phyloP scores from a whole-genome alignment of 2,797 vertebrate genomes.

The Menidia menidia region DNA sequence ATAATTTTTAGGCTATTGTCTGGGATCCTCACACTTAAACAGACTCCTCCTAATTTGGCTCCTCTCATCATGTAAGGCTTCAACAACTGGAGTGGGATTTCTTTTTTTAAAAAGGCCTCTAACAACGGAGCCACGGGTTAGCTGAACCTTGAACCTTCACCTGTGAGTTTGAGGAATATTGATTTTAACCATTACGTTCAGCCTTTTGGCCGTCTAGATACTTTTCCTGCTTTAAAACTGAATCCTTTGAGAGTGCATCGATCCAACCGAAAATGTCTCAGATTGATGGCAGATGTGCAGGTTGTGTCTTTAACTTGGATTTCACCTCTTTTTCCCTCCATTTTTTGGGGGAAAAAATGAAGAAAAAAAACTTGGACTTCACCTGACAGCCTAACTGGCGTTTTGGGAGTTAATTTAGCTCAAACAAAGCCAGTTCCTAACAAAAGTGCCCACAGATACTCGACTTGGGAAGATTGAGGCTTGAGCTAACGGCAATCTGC shows the following conservation, averaged over 20 bases:
- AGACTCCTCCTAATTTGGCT: no score
- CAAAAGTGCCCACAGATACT: background rate
- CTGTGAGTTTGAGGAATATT: background rate
- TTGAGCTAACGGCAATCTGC: no score
- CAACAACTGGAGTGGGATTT: background rate
- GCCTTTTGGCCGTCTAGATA: background rate
- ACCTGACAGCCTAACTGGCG: constrained; percentile 11
- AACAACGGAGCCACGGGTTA: background rate
- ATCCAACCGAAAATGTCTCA: background rate
- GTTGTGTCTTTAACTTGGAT: constrained; percentile 37
- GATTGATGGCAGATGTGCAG: constrained; percentile 27
- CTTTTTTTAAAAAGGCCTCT: background rate
- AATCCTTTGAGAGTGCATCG: background rate
- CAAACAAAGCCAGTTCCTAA: constrained; percentile 19
- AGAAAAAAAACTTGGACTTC: no score
- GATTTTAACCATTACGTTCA: background rate
- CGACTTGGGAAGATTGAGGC: no score
- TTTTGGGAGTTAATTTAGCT: constrained; percentile 30
- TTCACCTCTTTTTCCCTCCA: constrained; percentile 3
- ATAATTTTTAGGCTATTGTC: no score
- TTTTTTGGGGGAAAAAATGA: no score
- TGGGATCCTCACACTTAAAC: background rate
- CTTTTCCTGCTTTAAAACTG: background rate
- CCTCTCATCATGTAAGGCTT: background rate
- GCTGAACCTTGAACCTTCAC: background rate